Base-by-base conservation (phyloP, 2,888 invertebrate species). In the Dicycla oo region DNA sequence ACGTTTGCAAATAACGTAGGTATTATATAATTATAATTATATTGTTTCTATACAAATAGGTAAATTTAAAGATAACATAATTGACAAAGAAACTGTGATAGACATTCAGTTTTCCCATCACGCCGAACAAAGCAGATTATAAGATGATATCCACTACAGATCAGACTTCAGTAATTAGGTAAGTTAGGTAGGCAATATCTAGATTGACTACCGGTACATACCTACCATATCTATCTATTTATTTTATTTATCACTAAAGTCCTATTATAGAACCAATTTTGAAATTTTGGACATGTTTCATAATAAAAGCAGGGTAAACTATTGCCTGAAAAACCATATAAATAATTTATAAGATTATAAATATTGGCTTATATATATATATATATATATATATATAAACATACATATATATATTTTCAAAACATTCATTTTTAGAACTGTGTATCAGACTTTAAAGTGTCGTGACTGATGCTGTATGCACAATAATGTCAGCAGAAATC, bases 281-380 rank as follows among this genome's bases (percentile, higher is more conserved):
- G 75, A 89, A 87, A 86, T 91, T 92, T 92, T 93, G 86, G 88
- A 93, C 89, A 91, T 88, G 86, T 92, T 93, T 93, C 92, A 91
- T 91, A 92, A 92, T 91, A 90, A 91, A 93, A 92, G 92, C 95
- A 95, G 95, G 95, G 95, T 95, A 94, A 91, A 90, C 80, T 88
- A 89, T 91, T 94, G 95, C 95, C 94, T 94, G 93, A 91, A 91
- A 91, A 89, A 92, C 90, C 89, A 90, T 90, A 89, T 91, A 90
- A 90, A 88, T 91, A 89, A 79, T 72, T 91, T 78, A 71, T 92
- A 92, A 91, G 91, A 86, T 87, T 89, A 83, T 75, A 83, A 90
- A 89, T 90, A 88, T 83, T 83, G 73, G 83, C 86, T 87, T 81
- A 82, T 88, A 69, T 63, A 40, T 75, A 45, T 70, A 56, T 77